Conservation (phyloP, 2,797 vertebrate genomes). For the Phataginus tricuspis region DNA sequence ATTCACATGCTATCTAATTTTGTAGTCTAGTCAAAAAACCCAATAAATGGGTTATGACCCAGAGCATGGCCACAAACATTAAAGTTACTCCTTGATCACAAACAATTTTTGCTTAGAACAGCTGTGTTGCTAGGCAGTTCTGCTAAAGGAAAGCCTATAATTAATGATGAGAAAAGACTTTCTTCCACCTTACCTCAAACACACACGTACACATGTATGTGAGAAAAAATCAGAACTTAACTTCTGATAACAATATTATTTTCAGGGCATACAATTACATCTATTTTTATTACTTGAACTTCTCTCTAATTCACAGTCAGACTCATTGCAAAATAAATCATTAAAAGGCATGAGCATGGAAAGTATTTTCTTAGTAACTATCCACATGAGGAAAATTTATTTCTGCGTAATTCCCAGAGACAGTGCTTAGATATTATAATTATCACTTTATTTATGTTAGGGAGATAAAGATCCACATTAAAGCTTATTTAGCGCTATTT, state of each 20-base stretch:
- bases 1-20: neutral
- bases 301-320: neutral
- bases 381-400: constrained; percentile 13
- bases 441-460: neutral
- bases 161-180: neutral
- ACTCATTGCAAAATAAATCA: constrained; percentile 2
- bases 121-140: neutral
- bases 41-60: neutral
- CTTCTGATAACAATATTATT: constrained; percentile 12
- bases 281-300: neutral
- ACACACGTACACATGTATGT: neutral
- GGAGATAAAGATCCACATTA: neutral
- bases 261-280: neutral
- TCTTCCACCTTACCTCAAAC: neutral
- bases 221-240: neutral
- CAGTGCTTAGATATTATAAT: neutral
- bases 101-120: neutral
- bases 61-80: neutral
- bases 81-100: neutral
- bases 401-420: constrained; percentile 8
- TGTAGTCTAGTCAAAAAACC: constrained; percentile 3
- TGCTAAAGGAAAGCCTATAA: neutral
- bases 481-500: constrained; percentile 4
- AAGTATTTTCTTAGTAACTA: constrained; percentile 25
- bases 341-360: neutral